Conservation (phyloP, 2,113 vertebrate species). For the Pristiophorus japonicus region DNA sequence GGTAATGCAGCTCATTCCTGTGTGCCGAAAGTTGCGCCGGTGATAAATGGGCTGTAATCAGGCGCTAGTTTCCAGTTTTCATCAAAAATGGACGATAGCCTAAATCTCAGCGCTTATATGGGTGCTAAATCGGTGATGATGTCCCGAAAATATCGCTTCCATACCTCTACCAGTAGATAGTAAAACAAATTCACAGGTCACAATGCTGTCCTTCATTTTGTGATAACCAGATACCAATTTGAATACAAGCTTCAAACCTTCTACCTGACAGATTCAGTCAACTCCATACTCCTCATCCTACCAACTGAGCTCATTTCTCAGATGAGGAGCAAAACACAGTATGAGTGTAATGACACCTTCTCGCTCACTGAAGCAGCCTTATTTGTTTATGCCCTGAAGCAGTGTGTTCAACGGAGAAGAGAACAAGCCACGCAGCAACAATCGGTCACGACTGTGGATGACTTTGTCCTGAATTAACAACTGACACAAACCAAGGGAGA, state of each 20-base stretch:
- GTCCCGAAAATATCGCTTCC: too few species aligned
- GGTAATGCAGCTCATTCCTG: too few species aligned
- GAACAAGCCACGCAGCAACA: constrained; percentile 11
- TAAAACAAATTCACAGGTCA: not conserved
- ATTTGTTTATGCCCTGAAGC: constrained; percentile 13
- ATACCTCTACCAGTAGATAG: not conserved
- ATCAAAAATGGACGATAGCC: too few species aligned
- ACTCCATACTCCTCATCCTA: not conserved
- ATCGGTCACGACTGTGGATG: not conserved
- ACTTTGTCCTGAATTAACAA: constrained; percentile 22
- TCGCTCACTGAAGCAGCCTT: constrained; percentile 9
- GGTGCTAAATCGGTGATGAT: too few species aligned
- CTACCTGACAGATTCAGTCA: constrained; percentile 13
- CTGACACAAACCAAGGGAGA: not conserved
- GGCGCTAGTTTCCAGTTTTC: too few species aligned
- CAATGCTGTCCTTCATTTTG: not conserved
- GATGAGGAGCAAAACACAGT: constrained; percentile 18
- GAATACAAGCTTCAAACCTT: constrained; percentile 1
- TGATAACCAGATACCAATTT: not conserved
- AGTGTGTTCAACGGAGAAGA: not conserved
- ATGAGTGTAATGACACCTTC: constrained; percentile 27
- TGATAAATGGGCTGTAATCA: too few species aligned
- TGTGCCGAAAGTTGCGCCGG: too few species aligned
- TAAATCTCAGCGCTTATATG: too few species aligned
- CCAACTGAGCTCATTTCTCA: constrained; percentile 36